Evolutionary conservation across 2,113 vertebrate genomes (phyloP), one percentile per base, ranked within the genome.

Genomic region (Antechinus flavipes): DNA sequence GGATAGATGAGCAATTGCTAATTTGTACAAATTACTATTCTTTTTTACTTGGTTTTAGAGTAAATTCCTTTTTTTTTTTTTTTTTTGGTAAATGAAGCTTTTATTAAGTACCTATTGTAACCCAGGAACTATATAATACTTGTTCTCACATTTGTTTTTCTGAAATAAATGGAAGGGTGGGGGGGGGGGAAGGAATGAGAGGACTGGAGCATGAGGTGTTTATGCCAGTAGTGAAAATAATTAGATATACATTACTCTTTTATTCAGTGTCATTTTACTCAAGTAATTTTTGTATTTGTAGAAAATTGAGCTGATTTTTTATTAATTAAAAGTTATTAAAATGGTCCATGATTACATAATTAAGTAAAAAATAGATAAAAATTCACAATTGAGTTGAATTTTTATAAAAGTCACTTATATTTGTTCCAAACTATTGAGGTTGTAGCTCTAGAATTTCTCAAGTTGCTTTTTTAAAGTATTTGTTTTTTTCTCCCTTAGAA

Each of bases 401-500:
- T 42, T 84, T 84, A 22, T 42, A 84, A 42, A 84, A 23, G 3
- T 42, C 19, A 23, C n/a, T n/a, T n/a, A 84, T 8, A 8, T 84
- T 84, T 84, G 16, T 84, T 42, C n/a, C 19, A 84, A 42, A 84
- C 19, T 23, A 7, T 76, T 42, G 68, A 84, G 35, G 19, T 42
- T 19, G 42, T 84, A 84, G 35, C n/a, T 42, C 42, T 19, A 84
- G n/a, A 42, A 84, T 16, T 84, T 84, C 68, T 42, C n/a, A 84
- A 23, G n/a, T 42, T 42, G 19, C n/a, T 84, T 84, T 68, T 35
- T 68, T 8, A 84, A 84, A 84, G 68, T 84, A 84, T 84, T 84
- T 84, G 35, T n/a, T 42, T 92, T 96, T 91, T 0, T 61, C 12
- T 94, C 58, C 19, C 27, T 92, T 95, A 68, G 93, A 96, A 90